These are phyloP conservation scores for Epicampocera succincta DNA, from an alignment of 2,888 invertebrate genomes.

Conservation along the genomic window DNA sequence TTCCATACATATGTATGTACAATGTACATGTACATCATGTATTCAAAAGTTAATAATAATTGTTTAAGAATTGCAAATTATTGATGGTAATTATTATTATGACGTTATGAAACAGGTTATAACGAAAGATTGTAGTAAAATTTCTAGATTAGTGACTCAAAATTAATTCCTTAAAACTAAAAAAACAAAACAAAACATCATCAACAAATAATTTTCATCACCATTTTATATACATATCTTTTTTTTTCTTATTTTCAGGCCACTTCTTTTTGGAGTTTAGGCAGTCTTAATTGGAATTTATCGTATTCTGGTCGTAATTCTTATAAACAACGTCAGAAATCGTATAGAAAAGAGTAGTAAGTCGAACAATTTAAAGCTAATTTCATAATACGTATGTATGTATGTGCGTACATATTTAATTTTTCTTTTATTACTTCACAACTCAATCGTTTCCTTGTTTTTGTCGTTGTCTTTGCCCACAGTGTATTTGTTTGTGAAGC, in stretches of 20 bases:
- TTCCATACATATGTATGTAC: too few relatives aligned
- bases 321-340: slow-evolving; percentile 74
- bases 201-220: background rate
- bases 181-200: too few relatives aligned
- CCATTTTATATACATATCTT: background rate
- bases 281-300: slow-evolving; percentile 76
- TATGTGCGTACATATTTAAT: too few relatives aligned
- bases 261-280: slow-evolving; percentile 78
- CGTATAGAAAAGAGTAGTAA: slow-evolving; percentile 74
- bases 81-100: too few relatives aligned
- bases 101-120: too few relatives aligned
- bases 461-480: background rate
- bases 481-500: slow-evolving; percentile 11
- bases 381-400: slow-evolving; percentile 5
- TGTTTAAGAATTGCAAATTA: too few relatives aligned
- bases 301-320: slow-evolving; percentile 73
- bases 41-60: too few relatives aligned
- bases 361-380: slow-evolving; percentile 15
- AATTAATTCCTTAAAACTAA: too few relatives aligned
- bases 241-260: slow-evolving; percentile 70
- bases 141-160: too few relatives aligned
- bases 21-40: too few relatives aligned
- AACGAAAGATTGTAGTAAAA: too few relatives aligned
- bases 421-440: slow-evolving; percentile 9
- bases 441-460: slow-evolving; percentile 21